A percentile compares a stretch with the other conserved stretches of the same genome.
Evolutionary conservation across 2,797 vertebrate genomes (phyloP).

Genomic region (Onychomys arenicola): DNA sequence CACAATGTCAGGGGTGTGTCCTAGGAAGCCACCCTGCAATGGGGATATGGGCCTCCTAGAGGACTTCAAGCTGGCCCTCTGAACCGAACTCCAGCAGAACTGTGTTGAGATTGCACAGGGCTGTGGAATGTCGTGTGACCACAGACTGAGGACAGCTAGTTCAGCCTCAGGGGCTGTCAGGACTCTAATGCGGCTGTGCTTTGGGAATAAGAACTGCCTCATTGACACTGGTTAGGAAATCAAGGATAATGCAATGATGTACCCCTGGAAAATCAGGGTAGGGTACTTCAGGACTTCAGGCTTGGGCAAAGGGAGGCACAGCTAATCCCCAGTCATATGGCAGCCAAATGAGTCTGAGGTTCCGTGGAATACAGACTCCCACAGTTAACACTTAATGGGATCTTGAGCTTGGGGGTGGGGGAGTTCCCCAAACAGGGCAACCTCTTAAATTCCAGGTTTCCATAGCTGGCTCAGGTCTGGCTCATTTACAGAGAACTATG

Average conservation of each 20-base stretch:
- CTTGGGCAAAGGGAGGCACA: not conserved
- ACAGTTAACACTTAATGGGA: constrained; percentile 77
- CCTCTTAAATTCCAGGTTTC: constrained; percentile 36
- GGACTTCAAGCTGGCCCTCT: not conserved
- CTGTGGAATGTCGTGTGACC: not conserved
- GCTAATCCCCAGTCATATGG: not conserved
- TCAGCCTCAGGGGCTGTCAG: not conserved
- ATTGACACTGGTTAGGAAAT: constrained; percentile 36
- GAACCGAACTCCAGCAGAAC: not conserved
- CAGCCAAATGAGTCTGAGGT: constrained; percentile 73
- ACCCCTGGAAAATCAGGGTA: not conserved
- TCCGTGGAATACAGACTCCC: constrained; percentile 70
- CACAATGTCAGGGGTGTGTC: not conserved
- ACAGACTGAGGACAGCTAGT: not conserved
- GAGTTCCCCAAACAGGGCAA: constrained; percentile 65
- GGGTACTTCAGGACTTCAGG: constrained; percentile 26
- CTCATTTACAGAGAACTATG: constrained; percentile 83
- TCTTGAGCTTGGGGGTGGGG: constrained; percentile 41
- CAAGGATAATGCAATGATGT: not conserved
- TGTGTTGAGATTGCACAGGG: not conserved
- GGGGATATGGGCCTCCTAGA: not conserved
- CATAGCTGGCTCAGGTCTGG: constrained; percentile 35
- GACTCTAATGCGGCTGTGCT: not conserved
- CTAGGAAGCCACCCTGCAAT: not conserved
- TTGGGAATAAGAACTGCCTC: constrained; percentile 10